phyloP scores from a whole-genome alignment of 2,113 vertebrate species.

The Ariopsis seemanni region DNA sequence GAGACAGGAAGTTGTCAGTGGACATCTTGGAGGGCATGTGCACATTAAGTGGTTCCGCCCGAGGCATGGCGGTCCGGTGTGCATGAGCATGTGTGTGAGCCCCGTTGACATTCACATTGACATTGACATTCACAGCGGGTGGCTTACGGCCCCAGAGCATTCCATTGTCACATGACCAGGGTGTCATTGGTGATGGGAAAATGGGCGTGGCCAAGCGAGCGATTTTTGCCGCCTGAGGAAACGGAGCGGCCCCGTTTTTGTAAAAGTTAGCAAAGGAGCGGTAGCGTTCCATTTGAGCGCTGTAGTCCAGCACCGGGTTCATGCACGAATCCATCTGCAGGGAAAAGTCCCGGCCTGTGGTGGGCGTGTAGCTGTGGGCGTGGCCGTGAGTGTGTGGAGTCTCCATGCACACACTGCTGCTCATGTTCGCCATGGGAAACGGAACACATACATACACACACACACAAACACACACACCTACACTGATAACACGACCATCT shows the following conservation, averaged over 20 bases:
- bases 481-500: conserved; percentile 22
- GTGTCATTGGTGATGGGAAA: conserved; percentile 82
- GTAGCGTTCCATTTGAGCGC: conserved; percentile 90
- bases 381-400: conserved; percentile 62
- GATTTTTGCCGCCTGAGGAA: conserved; percentile 88
- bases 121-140: conserved; percentile 42
- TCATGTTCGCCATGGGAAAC: conserved; percentile 83
- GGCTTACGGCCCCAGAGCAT: conserved; percentile 76
- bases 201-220: conserved; percentile 83
- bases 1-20: conserved; percentile 76
- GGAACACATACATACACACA: conserved; percentile 47
- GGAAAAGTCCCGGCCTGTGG: conserved; percentile 83
- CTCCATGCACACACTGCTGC: conserved; percentile 88
- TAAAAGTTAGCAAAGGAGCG: conserved; percentile 91
- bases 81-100: conserved; percentile 64
- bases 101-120: conserved; percentile 53
- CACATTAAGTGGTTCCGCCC: conserved; percentile 78
- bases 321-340: conserved; percentile 83
- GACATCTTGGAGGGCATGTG: conserved; percentile 72
- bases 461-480: conserved; percentile 38
- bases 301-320: conserved; percentile 88
- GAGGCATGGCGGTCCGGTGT: conserved; percentile 78
- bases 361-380: conserved; percentile 47
- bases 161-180: conserved; percentile 87
- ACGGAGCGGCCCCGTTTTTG: conserved; percentile 85